phyloP scores from a whole-genome alignment of 2,797 vertebrate genomes.

The Petrocephalus schoutedeni region DNA sequence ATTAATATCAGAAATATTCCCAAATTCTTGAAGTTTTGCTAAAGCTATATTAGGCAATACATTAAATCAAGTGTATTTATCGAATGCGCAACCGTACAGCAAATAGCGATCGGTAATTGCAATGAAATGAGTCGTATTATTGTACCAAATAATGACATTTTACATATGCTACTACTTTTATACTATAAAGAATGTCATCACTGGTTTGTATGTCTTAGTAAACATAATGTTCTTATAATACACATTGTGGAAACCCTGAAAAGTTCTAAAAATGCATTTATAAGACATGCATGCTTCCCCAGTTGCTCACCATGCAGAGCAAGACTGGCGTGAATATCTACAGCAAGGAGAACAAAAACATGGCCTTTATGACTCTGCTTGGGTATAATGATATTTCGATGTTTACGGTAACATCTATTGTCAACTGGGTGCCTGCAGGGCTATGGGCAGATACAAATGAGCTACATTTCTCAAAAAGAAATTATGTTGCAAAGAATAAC shows the following conservation, averaged over 20 bases:
- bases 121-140: not conserved
- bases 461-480: not conserved
- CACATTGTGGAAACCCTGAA: not conserved
- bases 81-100: not conserved
- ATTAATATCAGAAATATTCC: not conserved
- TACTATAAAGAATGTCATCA: not conserved
- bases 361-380: not conserved
- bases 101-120: not conserved
- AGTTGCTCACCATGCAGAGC: not conserved
- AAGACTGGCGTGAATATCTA: not conserved
- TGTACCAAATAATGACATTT: not conserved
- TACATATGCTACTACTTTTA: too few relatives aligned
- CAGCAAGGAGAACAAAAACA: not conserved
- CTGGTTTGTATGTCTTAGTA: not conserved
- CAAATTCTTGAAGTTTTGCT: not conserved
- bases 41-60: not conserved
- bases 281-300: not conserved
- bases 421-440: not conserved
- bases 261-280: not conserved
- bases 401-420: not conserved
- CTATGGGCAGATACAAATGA: not conserved
- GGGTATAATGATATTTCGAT: not conserved
- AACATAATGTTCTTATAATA: not conserved
- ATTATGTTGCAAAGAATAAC: not conserved
- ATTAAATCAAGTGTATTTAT: not conserved